Percentiles rank a stretch among this genome's conserved stretches.
These are phyloP conservation scores for Enteromius argenteus DNA, from an alignment of 2,797 vertebrate genomes.

Conservation along the genomic window DNA sequence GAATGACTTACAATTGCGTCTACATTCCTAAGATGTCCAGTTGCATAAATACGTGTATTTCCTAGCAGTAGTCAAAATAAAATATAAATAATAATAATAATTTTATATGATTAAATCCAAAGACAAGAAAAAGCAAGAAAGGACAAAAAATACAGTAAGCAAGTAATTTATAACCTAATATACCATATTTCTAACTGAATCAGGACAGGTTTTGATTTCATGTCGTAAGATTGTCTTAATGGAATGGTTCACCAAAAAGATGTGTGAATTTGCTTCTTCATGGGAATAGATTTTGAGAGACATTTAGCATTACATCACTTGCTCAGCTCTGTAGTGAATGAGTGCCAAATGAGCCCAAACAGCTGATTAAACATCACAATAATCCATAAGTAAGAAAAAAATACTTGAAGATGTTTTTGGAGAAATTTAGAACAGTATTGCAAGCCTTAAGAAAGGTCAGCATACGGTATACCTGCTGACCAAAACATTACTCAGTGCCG, in stretches of 20 bases:
- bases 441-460: not conserved
- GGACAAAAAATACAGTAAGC: not conserved
- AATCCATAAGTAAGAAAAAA: not conserved
- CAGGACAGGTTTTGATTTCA: not conserved
- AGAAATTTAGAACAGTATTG: not conserved
- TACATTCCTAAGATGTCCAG: not conserved
- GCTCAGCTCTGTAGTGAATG: not conserved
- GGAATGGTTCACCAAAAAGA: not conserved
- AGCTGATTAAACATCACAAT: not conserved
- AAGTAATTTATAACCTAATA: not conserved
- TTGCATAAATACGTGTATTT: not conserved
- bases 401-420: not conserved
- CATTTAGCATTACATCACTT: not conserved
- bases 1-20: not conserved
- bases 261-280: not conserved
- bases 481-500: not conserved
- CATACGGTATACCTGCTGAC: not conserved
- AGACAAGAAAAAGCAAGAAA: not conserved
- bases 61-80: not conserved
- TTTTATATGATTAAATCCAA: not conserved
- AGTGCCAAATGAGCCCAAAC: not conserved
- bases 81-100: no score
- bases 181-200: not conserved
- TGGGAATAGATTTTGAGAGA: not conserved
- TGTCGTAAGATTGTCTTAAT: not conserved